Evolutionary conservation across 2,888 invertebrate genomes (phyloP).

Genomic region (Drosophila robusta): DNA sequence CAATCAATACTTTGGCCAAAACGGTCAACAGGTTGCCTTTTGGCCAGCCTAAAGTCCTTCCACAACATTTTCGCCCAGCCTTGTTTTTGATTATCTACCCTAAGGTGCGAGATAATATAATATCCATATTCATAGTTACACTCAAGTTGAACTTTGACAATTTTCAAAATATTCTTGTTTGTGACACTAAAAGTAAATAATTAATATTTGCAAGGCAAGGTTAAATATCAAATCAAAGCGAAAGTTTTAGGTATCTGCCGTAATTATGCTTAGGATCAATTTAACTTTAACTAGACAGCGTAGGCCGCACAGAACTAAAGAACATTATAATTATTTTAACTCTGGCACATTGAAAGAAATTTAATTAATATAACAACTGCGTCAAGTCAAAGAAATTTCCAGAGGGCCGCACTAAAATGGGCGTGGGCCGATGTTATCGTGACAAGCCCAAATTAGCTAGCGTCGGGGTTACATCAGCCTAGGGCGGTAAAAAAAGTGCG

Average conservation of each 20-base stretch:
- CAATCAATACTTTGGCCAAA: constrained; percentile 37
- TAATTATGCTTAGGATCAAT: constrained; percentile 26
- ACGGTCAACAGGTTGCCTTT: constrained; percentile 47
- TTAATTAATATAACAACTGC: constrained; percentile 71
- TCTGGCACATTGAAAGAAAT: constrained; percentile 42
- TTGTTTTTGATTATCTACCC: not conserved
- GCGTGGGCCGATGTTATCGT: constrained; percentile 64
- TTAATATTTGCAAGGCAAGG: constrained; percentile 1
- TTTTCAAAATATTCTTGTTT: not conserved
- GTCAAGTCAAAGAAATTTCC: constrained; percentile 40
- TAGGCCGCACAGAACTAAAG: constrained; percentile 31
- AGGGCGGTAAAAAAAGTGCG: constrained; percentile 15
- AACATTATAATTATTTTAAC: constrained; percentile 44
- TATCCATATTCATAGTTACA: not conserved
- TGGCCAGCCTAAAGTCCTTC: not conserved
- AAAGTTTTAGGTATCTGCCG: constrained; percentile 8
- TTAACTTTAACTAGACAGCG: constrained; percentile 13
- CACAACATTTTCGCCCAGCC: not conserved
- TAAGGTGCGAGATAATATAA: not conserved
- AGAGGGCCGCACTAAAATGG: constrained; percentile 19
- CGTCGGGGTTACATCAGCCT: constrained; percentile 69
- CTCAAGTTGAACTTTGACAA: not conserved
- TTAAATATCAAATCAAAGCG: constrained; percentile 14
- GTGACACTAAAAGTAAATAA: not conserved
- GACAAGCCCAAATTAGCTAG: constrained; percentile 74